Base-by-base conservation (phyloP, 2,888 invertebrate species). In the Synanthedon andrenaeformis region DNA sequence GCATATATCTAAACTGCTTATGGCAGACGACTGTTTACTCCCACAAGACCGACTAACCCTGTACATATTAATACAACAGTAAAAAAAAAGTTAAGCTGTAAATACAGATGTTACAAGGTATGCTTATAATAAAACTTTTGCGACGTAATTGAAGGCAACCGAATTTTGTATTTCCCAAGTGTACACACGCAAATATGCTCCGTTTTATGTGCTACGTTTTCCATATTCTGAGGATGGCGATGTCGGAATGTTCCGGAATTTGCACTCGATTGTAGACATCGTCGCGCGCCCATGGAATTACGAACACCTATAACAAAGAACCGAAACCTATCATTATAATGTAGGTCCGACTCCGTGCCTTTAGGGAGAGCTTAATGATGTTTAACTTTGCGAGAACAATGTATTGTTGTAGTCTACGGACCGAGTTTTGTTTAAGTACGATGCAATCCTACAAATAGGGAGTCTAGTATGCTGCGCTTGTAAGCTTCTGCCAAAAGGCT, bases 251-350 rank as follows among this genome's bases (percentile, higher is more conserved):
- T 62, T 51, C 55, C 66, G 73, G 75, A 75, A 74, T 75, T 75
- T 75, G 72, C 70, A 67, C 72, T 69, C 67, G 70, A 76, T 76
- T 72, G 74, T 67, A 68, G 67, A 66, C 68, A 64, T 62, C 62
- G 49, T 53, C 13, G 3, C 45, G 13, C 45, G 45, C 45, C 45
- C 14, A 13, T 45, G 45, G 45, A 45, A 45, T 45, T 45, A 45
- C 45, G 11, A 45, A 14, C 13, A 13, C 45, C 14, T 45, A 14
- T 45, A 45, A 13, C 45, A 13, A 14, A 6, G 45, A 13, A 45
- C 13, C 4, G 35, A 35, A 35, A 35, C 35, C 8, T 23, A 35
- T 35, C 35, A 6, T 13, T 14, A 45, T 13, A 45, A 45, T 45
- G 13, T 14, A 6, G n/a, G 13, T 45, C 13, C 4, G 13, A 45